Conservation (phyloP, 2,113 vertebrate species). For the Chaetodon trifascialis region DNA sequence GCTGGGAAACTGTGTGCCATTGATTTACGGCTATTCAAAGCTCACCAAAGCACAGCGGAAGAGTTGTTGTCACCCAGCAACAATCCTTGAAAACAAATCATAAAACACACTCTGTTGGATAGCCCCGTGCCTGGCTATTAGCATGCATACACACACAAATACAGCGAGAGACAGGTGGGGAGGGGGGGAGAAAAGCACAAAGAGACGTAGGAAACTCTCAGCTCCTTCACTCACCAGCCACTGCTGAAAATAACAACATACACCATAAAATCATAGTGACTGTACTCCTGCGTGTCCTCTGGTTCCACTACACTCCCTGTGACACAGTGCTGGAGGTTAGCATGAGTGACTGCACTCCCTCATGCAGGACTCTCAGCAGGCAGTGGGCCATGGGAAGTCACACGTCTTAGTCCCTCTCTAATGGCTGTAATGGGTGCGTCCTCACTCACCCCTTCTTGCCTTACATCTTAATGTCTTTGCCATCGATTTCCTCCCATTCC, state of each 20-base stretch:
- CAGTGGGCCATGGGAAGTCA: constrained; percentile 39
- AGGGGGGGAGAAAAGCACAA: not conserved
- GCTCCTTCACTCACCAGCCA: not conserved
- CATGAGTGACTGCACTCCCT: constrained; percentile 28
- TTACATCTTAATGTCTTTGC: constrained; percentile 57
- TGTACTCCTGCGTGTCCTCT: constrained; percentile 16
- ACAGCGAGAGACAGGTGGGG: not conserved
- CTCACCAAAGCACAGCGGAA: constrained; percentile 39
- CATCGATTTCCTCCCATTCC: constrained; percentile 52
- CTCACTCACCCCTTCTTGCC: constrained; percentile 31
- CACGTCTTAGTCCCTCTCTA: constrained; percentile 26
- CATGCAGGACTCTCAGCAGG: constrained; percentile 35
- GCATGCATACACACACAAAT: constrained; percentile 6
- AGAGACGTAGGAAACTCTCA: constrained; percentile 16
- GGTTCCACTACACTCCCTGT: constrained; percentile 18
- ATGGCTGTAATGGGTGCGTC: constrained; percentile 32
- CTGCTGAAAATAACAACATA: constrained; percentile 44
- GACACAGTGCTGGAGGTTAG: constrained; percentile 25
- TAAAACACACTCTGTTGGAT: constrained; percentile 31
- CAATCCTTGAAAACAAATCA: constrained; percentile 51
- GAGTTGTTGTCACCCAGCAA: constrained; percentile 60
- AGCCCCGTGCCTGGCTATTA: constrained; percentile 31
- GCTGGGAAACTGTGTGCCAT: constrained; percentile 49
- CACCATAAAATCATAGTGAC: constrained; percentile 28
- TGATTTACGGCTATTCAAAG: constrained; percentile 68